Percentiles rank a stretch among this genome's conserved stretches.
Conservation (phyloP, 2,888 invertebrate species). For the Clistopyga incitator region DNA sequence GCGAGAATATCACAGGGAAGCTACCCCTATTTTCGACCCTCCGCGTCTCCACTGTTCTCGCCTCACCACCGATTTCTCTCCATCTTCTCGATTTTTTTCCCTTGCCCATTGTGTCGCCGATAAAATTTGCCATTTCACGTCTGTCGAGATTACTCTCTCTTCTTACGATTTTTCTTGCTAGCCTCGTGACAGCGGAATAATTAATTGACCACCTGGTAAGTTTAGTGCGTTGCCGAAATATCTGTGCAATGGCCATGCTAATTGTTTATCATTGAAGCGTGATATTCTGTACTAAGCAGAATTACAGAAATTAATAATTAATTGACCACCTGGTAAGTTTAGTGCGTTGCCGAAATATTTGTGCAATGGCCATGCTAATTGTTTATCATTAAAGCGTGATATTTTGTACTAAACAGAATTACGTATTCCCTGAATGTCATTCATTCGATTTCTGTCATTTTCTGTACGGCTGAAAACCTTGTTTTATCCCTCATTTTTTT, state of each 20-base stretch:
- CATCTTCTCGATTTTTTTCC: neutral
- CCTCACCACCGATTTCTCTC: constrained; percentile 16
- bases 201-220: constrained; percentile 13
- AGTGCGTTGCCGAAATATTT: neutral
- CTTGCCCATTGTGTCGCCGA: constrained; percentile 28
- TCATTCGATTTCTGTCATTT: no score
- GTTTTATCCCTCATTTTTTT: no score
- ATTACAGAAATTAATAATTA: no score
- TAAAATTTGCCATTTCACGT: constrained; percentile 73
- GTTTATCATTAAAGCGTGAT: constrained; percentile 6
- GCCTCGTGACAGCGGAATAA: neutral
- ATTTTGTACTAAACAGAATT: neutral
- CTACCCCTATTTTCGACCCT: constrained; percentile 54
- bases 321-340: constrained; percentile 10
- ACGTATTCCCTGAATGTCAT: no score
- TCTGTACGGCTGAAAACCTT: no score
- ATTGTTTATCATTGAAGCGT: constrained; percentile 9
- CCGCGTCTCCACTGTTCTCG: constrained; percentile 16
- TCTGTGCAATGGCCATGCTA: neutral
- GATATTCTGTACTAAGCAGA: neutral
- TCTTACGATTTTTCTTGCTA: constrained; percentile 15
- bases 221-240: neutral
- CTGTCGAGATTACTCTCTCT: constrained; percentile 63
- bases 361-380: neutral
- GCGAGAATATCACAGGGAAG: constrained; percentile 67